These are phyloP conservation scores for Monopterus albus DNA, from an alignment of 2,113 vertebrate species.

Conservation along the genomic window DNA sequence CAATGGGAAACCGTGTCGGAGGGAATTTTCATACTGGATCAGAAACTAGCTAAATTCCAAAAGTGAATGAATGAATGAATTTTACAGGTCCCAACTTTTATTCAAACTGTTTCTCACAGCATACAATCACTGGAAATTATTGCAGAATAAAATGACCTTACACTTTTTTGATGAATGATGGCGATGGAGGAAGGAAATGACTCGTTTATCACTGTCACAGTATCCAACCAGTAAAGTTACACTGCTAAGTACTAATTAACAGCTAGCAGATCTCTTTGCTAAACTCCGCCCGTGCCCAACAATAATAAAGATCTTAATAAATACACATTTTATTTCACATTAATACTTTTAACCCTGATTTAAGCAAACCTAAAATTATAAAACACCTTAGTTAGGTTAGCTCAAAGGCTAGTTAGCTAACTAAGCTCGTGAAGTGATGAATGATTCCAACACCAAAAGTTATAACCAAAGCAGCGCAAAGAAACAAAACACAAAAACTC, in stretches of 20 bases:
- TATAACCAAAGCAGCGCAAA: not conserved
- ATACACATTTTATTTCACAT: not conserved
- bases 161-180: no score
- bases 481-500: not conserved
- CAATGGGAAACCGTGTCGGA: no score
- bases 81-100: no score
- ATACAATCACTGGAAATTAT: not conserved
- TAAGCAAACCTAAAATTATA: no score
- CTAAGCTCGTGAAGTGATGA: constrained; percentile 45
- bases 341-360: not conserved
- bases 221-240: no score
- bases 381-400: constrained; percentile 10
- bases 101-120: not conserved
- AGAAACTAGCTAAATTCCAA: no score
- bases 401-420: constrained; percentile 27
- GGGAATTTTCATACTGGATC: no score
- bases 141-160: not conserved
- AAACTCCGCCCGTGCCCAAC: not conserved
- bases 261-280: not conserved
- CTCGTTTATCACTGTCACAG: no score
- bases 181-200: no score
- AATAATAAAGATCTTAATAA: accelerated
- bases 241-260: not conserved
- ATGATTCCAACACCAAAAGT: constrained; percentile 35
- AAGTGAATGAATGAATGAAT: no score